Evolutionary conservation across 92 coral and sea anemone genomes (phyloP), one percentile per base, ranked within the genome.

Genomic region (Umimayanthus kanabou): DNA sequence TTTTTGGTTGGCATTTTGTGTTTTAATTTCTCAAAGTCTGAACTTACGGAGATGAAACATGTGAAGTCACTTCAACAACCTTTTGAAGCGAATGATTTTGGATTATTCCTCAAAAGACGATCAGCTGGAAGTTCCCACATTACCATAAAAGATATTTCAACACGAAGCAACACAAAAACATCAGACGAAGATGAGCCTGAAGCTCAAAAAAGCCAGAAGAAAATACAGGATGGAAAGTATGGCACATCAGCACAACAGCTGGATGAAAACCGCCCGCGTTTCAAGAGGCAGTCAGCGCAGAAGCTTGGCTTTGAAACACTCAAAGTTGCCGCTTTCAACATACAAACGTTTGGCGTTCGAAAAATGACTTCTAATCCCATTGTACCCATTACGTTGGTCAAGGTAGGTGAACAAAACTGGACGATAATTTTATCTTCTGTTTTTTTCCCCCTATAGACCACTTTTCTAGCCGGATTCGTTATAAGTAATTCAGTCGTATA

Each of bases 251-350:
- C 25, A 26, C 39, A n/a, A 39, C 28, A 14, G 29, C 5, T 28
- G 4, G 26, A 28, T 26, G 78, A 70, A 15, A 55, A 9, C 3
- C 14, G 64, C 33, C 2, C 30, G 4, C 29, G 43, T 70, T 55
- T 23, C 61, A 80, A 22, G 39, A 88, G 72, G 22, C 80, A 30
- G 76, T 1, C 77, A 30, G 33, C 15, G 18, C 28, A 11, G 23
- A 40, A 66, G 45, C 18, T 73, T 13, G 80, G 53, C 8, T 76
- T 84, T 53, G 69, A 81, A 33, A 93, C 92, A 39, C 89, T 95
- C 70, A 96, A 92, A 74, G 87, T 96, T 73, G 96, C 94, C 5
- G 95, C 98, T 39, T 97, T 97, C 88, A 95, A 95, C 73, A 91
- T 95, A 4, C 94, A 83, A 42, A 88, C 85, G 5, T 95, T 97